Percentiles rank a stretch among this genome's conserved stretches.
These are phyloP conservation scores for Eledona agricola DNA, from an alignment of 2,888 invertebrate species.

Conservation along the genomic window DNA sequence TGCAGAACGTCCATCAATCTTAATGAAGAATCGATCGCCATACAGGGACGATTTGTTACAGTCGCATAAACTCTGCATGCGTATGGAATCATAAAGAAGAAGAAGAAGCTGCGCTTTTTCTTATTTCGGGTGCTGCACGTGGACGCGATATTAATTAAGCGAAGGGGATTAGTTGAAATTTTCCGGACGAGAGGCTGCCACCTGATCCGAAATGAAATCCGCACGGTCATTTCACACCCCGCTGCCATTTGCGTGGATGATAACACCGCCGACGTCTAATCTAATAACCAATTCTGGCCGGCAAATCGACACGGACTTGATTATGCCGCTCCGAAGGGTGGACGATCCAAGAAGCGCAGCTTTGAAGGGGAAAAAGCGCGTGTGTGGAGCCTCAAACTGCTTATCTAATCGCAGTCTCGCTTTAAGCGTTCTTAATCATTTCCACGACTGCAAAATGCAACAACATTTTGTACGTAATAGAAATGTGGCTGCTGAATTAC, in stretches of 20 bases:
- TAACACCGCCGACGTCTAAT: conserved; percentile 42
- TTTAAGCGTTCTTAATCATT: no score
- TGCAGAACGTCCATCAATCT: conserved; percentile 52
- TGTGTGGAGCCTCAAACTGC: no score
- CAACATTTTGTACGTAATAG: no score
- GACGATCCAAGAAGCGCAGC: conserved; percentile 15
- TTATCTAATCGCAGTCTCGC: no score
- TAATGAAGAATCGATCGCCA: conserved; percentile 54
- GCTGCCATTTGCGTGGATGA: conserved; percentile 52
- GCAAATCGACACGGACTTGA: conserved; percentile 24
- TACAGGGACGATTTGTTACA: conserved; percentile 54
- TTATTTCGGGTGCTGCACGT: no score
- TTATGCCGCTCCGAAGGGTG: conserved; percentile 18
- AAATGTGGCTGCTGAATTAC: no score
- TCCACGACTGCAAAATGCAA: no score
- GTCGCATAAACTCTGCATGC: conserved; percentile 52
- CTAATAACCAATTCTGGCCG: conserved; percentile 32
- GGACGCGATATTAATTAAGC: no score
- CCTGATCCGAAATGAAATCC: conserved; percentile 39
- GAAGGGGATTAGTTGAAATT: conserved; percentile 21
- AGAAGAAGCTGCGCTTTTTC: no score
- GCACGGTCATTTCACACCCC: conserved; percentile 49
- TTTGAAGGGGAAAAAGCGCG: no score
- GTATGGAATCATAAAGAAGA: conserved; percentile 44
- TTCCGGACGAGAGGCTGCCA: conserved; percentile 18